These are phyloP conservation scores for Cetonia aurata DNA, from an alignment of 2,888 invertebrate genomes.

Conservation along the genomic window DNA sequence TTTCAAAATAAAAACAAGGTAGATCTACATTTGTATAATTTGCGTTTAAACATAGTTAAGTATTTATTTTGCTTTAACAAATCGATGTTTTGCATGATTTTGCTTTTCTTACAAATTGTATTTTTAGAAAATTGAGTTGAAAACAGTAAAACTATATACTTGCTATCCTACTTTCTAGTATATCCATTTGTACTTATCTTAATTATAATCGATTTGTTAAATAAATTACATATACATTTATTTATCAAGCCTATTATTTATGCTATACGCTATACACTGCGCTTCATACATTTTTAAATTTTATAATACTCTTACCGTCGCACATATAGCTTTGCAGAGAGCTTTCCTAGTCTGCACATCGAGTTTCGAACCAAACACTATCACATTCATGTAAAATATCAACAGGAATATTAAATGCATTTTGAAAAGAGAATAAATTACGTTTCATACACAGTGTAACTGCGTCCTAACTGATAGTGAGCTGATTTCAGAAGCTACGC, in stretches of 20 bases:
- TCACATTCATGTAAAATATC: background rate
- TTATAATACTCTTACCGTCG: background rate
- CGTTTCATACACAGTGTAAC: slow-evolving; percentile 14
- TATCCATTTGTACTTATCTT: background rate
- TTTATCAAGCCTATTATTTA: background rate
- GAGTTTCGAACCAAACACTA: background rate
- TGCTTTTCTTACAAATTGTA: background rate
- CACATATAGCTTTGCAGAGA: slow-evolving; percentile 7
- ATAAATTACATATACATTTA: background rate
- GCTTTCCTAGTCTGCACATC: background rate
- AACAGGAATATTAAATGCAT: background rate
- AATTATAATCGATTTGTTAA: background rate
- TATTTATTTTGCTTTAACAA: too few species aligned
- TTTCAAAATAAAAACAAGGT: too few species aligned
- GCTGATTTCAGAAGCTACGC: background rate
- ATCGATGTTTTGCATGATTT: background rate
- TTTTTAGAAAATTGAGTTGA: background rate
- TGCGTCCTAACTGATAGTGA: background rate
- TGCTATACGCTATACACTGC: background rate
- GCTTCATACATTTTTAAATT: slow-evolving; percentile 5
- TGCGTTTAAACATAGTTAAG: too few species aligned
- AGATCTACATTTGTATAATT: too few species aligned
- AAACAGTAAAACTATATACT: background rate
- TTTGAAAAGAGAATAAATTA: too few species aligned
- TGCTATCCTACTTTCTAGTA: slow-evolving; percentile 5